Evolutionary conservation across 92 coral and sea anemone genomes (phyloP).

Genomic region (Montipora capitata): DNA sequence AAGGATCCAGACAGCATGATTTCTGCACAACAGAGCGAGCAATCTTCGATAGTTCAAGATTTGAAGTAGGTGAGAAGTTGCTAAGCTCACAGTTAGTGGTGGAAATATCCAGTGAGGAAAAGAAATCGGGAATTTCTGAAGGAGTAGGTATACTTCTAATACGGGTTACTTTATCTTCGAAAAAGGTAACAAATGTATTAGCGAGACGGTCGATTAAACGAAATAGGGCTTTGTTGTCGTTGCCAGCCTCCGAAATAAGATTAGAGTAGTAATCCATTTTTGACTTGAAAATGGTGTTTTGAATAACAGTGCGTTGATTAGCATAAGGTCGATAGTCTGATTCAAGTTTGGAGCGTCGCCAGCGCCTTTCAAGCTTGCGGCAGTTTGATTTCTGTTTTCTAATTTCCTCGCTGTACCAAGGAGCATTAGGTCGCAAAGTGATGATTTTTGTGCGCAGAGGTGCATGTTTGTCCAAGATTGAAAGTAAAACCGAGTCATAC

Average conservation of each 20-base stretch:
- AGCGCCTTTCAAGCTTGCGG: conserved; percentile 38
- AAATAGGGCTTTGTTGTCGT: conserved; percentile 30
- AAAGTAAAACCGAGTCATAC: conserved; percentile 28
- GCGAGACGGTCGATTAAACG: conserved; percentile 15
- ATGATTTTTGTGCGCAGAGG: conserved; percentile 39
- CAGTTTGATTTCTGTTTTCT: conserved; percentile 20
- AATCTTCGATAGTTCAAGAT: conserved; percentile 26
- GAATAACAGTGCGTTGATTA: neutral
- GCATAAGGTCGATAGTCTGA: conserved; percentile 1
- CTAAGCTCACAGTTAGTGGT: neutral
- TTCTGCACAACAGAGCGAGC: conserved; percentile 15
- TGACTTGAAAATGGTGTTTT: conserved; percentile 5
- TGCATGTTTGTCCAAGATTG: conserved; percentile 54
- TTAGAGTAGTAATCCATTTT: conserved; percentile 31
- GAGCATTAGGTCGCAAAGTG: conserved; percentile 27
- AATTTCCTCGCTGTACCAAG: conserved; percentile 44
- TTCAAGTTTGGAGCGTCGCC: conserved; percentile 1
- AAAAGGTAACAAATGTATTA: conserved; percentile 32
- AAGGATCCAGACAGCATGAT: conserved; percentile 63
- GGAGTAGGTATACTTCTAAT: conserved; percentile 18
- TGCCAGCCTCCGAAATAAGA: conserved; percentile 22
- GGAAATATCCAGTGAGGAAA: neutral
- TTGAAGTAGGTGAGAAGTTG: conserved; percentile 17
- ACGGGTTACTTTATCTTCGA: conserved; percentile 18
- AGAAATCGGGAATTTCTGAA: neutral